Evolutionary conservation across 2,888 invertebrate species (phyloP), one percentile per base, ranked within the genome.

Genomic region (Dromius quadrimaculatus): DNA sequence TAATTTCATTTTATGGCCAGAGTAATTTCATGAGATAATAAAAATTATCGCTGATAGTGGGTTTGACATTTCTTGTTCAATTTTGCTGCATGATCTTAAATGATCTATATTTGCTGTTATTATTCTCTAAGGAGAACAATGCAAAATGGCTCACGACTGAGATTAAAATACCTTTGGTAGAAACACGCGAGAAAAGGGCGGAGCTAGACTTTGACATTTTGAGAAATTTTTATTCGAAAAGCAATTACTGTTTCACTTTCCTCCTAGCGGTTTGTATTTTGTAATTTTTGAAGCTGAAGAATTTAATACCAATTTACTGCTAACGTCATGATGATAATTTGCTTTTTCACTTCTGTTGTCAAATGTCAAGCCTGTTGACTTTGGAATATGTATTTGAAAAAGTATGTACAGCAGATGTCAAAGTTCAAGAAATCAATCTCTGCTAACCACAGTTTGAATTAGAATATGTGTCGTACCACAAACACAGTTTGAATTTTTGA

Each of bases 101-200:
- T 28, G 23, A 28, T 28, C 13, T 54, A 20, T 47, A 23, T 22
- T 28, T 8, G 28, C 28, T 3, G 28, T 11, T 47, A 47, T 47
- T 47, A 47, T 23, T 20, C 22, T 9, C 28, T 59, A 19, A 59
- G 15, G 59, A 59, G 59, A 59, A 59, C 59, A 59, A 59, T 59
- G 36, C 59, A n/a, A 57, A 57, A 28, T 57, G 17, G 34, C 19
- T 17, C 59, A 59, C 36, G 59, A 59, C 59, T 59, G 17, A 59
- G 34, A 59, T 59, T 59, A 59, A 59, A 59, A 59, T 59, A 20
- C 36, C 59, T 59, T 19, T n/a, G 28, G 47, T 22, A 41, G 47
- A 59, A 59, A 36, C 59, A 59, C 59, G 59, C 36, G 59, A 59
- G 59, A 59, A 59, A 36, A 59, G 59, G 59, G 59, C 59, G 59